A percentile compares a stretch with the other conserved stretches of the same genome.
These are phyloP conservation scores for Dolichallabes microphthalmus DNA, from an alignment of 2,113 vertebrate genomes.

Conservation along the genomic window DNA sequence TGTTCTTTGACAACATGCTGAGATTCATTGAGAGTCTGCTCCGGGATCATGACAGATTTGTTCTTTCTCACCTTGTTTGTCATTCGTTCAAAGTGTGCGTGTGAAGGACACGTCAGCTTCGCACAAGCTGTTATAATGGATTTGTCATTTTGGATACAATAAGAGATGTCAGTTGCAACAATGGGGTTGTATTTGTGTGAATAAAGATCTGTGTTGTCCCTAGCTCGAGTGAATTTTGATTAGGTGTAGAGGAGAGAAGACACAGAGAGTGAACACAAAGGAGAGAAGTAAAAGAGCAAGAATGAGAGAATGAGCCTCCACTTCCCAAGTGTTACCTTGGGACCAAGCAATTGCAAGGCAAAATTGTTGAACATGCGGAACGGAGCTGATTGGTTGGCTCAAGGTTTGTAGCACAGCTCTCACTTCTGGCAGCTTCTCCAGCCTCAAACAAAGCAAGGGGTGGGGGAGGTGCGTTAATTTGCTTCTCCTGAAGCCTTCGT, in stretches of 20 bases:
- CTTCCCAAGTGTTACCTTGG: background rate
- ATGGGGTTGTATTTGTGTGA: constrained; percentile 28
- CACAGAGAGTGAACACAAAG: background rate
- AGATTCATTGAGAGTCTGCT: constrained; percentile 18
- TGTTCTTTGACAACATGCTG: constrained; percentile 12
- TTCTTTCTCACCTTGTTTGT: constrained; percentile 43
- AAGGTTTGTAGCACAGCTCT: constrained; percentile 9
- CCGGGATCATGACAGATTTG: constrained; percentile 30
- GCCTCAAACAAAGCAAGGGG: constrained; percentile 1
- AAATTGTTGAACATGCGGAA: constrained; percentile 28
- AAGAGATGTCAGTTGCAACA: constrained; percentile 31
- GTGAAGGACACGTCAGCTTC: constrained; percentile 14
- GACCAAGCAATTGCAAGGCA: constrained; percentile 20
- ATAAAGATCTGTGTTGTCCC: constrained; percentile 40
- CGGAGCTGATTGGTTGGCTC: constrained; percentile 33
- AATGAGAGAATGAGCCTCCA: background rate
- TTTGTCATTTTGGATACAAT: constrained; percentile 33
- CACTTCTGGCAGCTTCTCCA: constrained; percentile 2
- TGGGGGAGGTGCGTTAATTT: constrained; percentile 22
- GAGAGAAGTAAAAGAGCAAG: background rate
- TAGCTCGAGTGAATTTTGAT: constrained; percentile 10
- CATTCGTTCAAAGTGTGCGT: constrained; percentile 18
- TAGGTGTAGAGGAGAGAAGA: background rate
- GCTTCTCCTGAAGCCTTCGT: constrained; percentile 36
- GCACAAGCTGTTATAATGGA: constrained; percentile 20